Base-by-base conservation (phyloP, 2,113 vertebrate species). In the Centropus bengalensis region DNA sequence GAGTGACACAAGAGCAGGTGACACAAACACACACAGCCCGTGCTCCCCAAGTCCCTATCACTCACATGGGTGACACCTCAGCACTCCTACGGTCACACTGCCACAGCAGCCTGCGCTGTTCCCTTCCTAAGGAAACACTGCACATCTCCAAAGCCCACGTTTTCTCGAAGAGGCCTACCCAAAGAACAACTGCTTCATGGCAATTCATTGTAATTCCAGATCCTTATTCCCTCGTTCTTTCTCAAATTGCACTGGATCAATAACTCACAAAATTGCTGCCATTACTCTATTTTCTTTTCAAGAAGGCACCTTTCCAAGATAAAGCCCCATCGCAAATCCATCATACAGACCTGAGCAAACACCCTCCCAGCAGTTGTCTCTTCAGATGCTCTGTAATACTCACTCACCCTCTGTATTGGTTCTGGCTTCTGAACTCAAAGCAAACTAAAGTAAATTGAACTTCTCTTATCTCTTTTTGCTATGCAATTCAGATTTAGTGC, bases 121-220 rank as follows among this genome's bases (percentile, higher is more conserved):
- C 79, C 60, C n/a, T 66, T 30, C 30, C 26, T 27, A 71, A 36
- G 19, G 28, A 64, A 92, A 45, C 24, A 79, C 1, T 42, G 30
- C 49, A 27, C 8, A 71, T 13, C 62, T 75, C 76, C 9, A 28
- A 82, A 95, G 51, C 76, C 69, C 62, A 58, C 0, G 0, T 3
- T 18, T 11, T 81, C 47, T 33, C 82, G 52, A 44, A 64, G 82
- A 83, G 52, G 32, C 4, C 51, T 17, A 30, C 2, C 28, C 40
- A 28, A 52, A 92, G 70, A 81, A 56, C 7, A 60, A 86, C 14
- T 64, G 49, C 80, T 92, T 68, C 83, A 89, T 80, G 78, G 47
- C 42, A 51, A 67, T 36, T 74, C 23, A 27, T 2, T 52, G 52
- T 20, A 24, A 75, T 78, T 20, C 20, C 8, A 52, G 13, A 79